Conservation (phyloP, 2,888 invertebrate genomes). For the Daptonema setosum region DNA sequence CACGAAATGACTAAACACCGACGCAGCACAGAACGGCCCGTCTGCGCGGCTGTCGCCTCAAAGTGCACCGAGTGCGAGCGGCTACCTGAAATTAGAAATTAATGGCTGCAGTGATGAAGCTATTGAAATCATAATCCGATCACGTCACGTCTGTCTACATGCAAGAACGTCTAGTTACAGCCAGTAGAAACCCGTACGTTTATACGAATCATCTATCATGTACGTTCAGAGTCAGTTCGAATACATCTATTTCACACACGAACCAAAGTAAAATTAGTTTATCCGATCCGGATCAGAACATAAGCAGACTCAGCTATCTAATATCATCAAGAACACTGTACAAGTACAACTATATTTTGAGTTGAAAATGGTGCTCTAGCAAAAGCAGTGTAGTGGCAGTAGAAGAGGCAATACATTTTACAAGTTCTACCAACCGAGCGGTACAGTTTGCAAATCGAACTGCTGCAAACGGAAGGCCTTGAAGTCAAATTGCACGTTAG, state of each 20-base stretch:
- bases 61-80: slow-evolving; percentile 1
- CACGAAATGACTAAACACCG: slow-evolving; percentile 18
- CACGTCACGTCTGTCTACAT: too few relatives aligned
- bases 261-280: too few relatives aligned
- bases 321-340: neutral
- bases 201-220: neutral
- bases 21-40: neutral
- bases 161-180: too few relatives aligned
- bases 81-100: too few relatives aligned
- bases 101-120: too few relatives aligned
- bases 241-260: too few relatives aligned
- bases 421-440: neutral
- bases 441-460: slow-evolving; percentile 13
- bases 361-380: neutral
- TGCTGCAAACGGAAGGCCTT: slow-evolving; percentile 23
- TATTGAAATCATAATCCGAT: too few relatives aligned
- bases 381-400: neutral
- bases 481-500: slow-evolving; percentile 9
- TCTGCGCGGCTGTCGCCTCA: slow-evolving; percentile 1
- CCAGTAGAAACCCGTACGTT: neutral
- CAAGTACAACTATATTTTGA: too few relatives aligned
- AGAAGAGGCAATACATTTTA: too few relatives aligned
- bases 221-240: too few relatives aligned
- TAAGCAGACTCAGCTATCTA: neutral
- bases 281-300: neutral